Conservation (phyloP, 2,113 vertebrate species). For the Peucedramus taeniatus region DNA sequence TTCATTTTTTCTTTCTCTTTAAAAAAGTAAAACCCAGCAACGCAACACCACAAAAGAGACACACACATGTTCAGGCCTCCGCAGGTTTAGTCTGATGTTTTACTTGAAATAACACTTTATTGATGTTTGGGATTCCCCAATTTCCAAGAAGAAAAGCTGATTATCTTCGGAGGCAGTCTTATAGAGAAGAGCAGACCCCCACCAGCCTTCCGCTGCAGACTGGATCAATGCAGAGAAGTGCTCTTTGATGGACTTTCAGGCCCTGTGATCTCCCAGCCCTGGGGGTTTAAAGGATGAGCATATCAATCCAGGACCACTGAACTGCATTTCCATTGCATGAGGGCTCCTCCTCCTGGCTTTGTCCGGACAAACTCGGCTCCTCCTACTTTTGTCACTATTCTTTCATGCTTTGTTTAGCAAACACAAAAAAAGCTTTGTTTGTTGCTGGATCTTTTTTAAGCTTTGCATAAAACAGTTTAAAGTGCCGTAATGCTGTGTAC, state of each 20-base stretch:
- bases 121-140: constrained; percentile 23
- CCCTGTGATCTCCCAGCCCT: constrained; percentile 80
- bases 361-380: constrained; percentile 65
- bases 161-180: constrained; percentile 55
- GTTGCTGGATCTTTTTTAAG: constrained; percentile 74
- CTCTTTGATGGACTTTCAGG: constrained; percentile 78
- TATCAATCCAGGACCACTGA: constrained; percentile 83
- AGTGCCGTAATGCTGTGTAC: constrained; percentile 69
- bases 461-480: constrained; percentile 71
- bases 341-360: constrained; percentile 73
- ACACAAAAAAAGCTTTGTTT: constrained; percentile 78
- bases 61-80: background rate
- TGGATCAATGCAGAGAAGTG: constrained; percentile 76
- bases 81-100: background rate
- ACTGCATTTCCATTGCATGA: constrained; percentile 78
- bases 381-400: constrained; percentile 79
- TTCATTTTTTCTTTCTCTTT: background rate
- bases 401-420: constrained; percentile 86
- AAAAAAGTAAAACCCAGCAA: background rate
- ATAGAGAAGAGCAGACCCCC: constrained; percentile 44
- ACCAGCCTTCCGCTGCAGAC: constrained; percentile 63
- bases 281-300: constrained; percentile 76
- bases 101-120: constrained; percentile 30
- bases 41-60: background rate
- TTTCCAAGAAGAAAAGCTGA: constrained; percentile 69